phyloP scores from a whole-genome alignment of 2,797 vertebrate genomes.

The Chromis chromis region DNA sequence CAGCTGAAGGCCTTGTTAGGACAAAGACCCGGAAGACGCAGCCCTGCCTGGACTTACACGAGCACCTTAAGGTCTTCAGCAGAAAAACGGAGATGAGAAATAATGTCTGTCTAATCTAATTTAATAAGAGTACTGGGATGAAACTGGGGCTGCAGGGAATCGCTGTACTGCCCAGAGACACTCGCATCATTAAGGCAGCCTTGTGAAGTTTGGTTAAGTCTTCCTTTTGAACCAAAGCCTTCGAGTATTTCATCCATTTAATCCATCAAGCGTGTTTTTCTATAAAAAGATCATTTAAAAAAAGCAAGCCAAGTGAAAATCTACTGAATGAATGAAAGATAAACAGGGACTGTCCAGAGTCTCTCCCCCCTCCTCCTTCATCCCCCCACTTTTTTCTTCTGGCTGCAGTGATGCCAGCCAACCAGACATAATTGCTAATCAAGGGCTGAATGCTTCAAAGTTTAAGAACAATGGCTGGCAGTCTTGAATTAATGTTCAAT shows the following conservation, averaged over 20 bases:
- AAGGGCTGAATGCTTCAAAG: conserved; percentile 63
- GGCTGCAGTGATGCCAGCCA: conserved; percentile 58
- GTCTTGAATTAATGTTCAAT: conserved; percentile 56
- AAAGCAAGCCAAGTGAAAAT: conserved; percentile 36
- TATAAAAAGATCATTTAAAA: conserved; percentile 24
- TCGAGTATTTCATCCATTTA: conserved; percentile 48
- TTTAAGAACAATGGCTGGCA: conserved; percentile 68
- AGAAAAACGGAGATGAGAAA: conserved; percentile 36
- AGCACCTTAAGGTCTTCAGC: conserved; percentile 36
- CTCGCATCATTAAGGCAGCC: conserved; percentile 60
- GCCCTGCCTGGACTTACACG: conserved; percentile 29
- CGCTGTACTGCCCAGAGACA: conserved; percentile 45
- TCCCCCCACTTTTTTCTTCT: conserved; percentile 10
- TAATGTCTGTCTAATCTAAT: conserved; percentile 51
- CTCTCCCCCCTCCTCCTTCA: background rate
- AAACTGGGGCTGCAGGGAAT: conserved; percentile 53
- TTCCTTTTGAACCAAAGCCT: conserved; percentile 42
- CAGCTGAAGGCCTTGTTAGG: conserved; percentile 59
- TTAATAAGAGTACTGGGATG: conserved; percentile 49
- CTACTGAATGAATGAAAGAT: conserved; percentile 48
- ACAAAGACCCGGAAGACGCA: conserved; percentile 25
- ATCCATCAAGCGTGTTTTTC: conserved; percentile 43
- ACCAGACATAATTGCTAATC: conserved; percentile 74
- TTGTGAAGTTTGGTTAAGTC: conserved; percentile 57
- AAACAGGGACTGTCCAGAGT: conserved; percentile 39